These are phyloP conservation scores for Cetoscarus ocellatus DNA, from an alignment of 2,797 vertebrate genomes.

Conservation along the genomic window DNA sequence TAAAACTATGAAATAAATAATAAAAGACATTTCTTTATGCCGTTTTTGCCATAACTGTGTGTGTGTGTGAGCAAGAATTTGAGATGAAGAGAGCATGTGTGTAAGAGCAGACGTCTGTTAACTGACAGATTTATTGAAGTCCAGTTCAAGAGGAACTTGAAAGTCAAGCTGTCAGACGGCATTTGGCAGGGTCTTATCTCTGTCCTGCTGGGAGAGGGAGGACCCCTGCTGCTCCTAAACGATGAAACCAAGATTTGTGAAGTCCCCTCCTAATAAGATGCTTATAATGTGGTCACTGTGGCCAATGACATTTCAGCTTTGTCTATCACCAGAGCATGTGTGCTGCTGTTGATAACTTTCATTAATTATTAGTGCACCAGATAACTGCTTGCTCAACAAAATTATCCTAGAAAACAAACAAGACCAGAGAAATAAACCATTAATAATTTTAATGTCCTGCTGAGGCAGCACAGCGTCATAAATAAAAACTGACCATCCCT, in stretches of 20 bases:
- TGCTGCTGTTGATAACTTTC: not conserved
- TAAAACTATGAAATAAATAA: not conserved
- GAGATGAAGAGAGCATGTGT: not conserved
- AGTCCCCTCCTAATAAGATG: conserved; percentile 11
- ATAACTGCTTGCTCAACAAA: too few relatives aligned
- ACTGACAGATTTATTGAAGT: conserved; percentile 9
- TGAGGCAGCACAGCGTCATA: too few relatives aligned
- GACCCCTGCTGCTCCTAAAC: conserved; percentile 12
- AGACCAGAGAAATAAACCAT: too few relatives aligned
- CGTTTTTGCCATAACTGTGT: not conserved
- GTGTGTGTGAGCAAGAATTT: not conserved
- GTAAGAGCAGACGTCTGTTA: not conserved
- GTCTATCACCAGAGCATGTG: not conserved
- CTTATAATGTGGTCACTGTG: not conserved
- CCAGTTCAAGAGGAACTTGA: conserved; percentile 5
- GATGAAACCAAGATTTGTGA: conserved; percentile 8
- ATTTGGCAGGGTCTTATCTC: conserved; percentile 2
- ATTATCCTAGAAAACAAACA: too few relatives aligned
- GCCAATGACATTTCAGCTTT: not conserved
- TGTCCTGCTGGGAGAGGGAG: conserved; percentile 25
- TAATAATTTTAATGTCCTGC: too few relatives aligned
- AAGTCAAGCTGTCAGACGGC: conserved; percentile 19
- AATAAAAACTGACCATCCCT: too few relatives aligned
- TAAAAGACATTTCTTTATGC: not conserved
- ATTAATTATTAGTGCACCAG: too few relatives aligned